A percentile compares a stretch with the other conserved stretches of the same genome.
These are phyloP conservation scores for Phoxinus phoxinus DNA, from an alignment of 2,113 vertebrate genomes.

Conservation along the genomic window DNA sequence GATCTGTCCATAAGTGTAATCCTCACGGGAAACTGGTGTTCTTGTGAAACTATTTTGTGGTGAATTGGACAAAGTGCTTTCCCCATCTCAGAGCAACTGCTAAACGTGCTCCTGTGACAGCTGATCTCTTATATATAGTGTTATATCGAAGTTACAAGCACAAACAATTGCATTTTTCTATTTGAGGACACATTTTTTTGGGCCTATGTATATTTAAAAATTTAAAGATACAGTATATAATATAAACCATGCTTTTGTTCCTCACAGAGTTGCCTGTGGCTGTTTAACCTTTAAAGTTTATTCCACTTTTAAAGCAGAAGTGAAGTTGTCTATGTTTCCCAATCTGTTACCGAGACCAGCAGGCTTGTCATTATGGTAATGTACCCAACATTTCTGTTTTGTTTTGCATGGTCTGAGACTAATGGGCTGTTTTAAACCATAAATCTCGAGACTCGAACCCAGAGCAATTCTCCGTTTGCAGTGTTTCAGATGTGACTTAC, in stretches of 20 bases:
- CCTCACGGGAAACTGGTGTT: constrained; percentile 66
- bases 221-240: not conserved
- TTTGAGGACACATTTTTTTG: not conserved
- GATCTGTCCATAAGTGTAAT: constrained; percentile 65
- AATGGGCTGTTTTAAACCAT: constrained; percentile 47
- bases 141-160: not conserved
- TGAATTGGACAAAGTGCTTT: constrained; percentile 39
- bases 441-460: constrained; percentile 59
- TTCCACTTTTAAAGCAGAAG: constrained; percentile 6
- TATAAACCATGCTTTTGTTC: not conserved
- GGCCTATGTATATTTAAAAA: not conserved
- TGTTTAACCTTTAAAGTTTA: not conserved
- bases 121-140: not conserved
- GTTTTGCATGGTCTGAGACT: constrained; percentile 64
- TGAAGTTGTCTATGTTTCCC: not conserved
- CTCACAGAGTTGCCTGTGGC: not conserved
- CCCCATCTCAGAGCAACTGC: not conserved
- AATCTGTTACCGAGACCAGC: not conserved
- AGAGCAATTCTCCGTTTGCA: constrained; percentile 55
- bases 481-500: constrained; percentile 62
- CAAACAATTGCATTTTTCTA: not conserved
- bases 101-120: not conserved
- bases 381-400: not conserved
- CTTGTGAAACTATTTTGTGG: constrained; percentile 40
- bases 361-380: not conserved